Percentiles rank a stretch among this genome's conserved stretches.
These are phyloP conservation scores for Meteorus cinctellus DNA, from an alignment of 2,888 invertebrate species.

Conservation along the genomic window DNA sequence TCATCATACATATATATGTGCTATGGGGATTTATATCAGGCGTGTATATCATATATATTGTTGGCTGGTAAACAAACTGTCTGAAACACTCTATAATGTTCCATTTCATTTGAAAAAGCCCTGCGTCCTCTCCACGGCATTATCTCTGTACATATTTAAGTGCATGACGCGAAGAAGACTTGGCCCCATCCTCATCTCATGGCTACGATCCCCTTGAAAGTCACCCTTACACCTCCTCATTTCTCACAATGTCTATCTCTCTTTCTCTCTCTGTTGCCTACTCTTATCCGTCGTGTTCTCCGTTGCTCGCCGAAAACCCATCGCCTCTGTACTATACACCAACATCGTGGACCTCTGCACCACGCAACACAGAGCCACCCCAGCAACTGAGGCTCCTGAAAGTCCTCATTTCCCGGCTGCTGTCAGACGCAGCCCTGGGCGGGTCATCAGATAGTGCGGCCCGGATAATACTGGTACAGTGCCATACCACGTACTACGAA, in stretches of 20 bases:
- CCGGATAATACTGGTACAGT: slow-evolving; percentile 64
- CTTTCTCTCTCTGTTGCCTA: slow-evolving; percentile 44
- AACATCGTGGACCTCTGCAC: slow-evolving; percentile 15
- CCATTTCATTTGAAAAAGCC: slow-evolving; percentile 65
- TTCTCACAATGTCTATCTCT: slow-evolving; percentile 37
- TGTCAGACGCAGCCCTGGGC: slow-evolving; percentile 71
- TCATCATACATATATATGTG: slow-evolving; percentile 8
- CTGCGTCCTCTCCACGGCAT: slow-evolving; percentile 65
- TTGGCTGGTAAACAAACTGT: slow-evolving; percentile 70
- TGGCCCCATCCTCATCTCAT: slow-evolving; percentile 44
- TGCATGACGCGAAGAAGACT: slow-evolving; percentile 69
- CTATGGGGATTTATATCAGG: slow-evolving; percentile 27
- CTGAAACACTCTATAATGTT: slow-evolving; percentile 68
- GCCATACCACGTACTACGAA: slow-evolving; percentile 48
- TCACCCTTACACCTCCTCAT: slow-evolving; percentile 42
- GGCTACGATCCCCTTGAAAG: slow-evolving; percentile 35
- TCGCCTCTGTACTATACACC: slow-evolving; percentile 33
- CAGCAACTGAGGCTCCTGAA: slow-evolving; percentile 52
- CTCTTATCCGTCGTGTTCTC: slow-evolving; percentile 46
- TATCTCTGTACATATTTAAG: slow-evolving; percentile 72
- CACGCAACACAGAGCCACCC: slow-evolving; percentile 20
- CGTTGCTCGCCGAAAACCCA: slow-evolving; percentile 52
- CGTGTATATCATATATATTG: slow-evolving; percentile 36
- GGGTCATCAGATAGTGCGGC: slow-evolving; percentile 70
- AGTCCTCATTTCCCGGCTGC: slow-evolving; percentile 70